Percentiles rank a stretch among this genome's conserved stretches.
phyloP scores from a whole-genome alignment of 1,140 invertebrate genomes.

The Drosophila tsacasi region DNA sequence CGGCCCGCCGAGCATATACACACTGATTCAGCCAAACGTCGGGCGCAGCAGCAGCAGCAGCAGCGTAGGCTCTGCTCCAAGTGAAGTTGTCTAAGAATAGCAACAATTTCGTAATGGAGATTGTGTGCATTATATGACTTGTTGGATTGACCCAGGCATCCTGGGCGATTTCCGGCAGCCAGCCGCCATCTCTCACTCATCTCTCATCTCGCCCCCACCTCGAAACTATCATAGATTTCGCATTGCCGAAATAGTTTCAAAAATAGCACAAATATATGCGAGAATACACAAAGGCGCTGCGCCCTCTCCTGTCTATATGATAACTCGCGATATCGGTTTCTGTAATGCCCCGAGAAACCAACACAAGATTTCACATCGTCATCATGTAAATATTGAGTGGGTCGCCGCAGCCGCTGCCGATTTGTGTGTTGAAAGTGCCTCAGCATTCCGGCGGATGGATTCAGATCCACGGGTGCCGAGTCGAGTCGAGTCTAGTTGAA shows the following conservation, averaged over 20 bases:
- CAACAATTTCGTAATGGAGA: constrained; percentile 40
- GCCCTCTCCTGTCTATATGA: constrained; percentile 18
- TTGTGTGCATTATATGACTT: constrained; percentile 42
- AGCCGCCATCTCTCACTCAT: constrained; percentile 8
- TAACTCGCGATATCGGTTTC: constrained; percentile 51
- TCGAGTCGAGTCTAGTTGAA: constrained; percentile 19
- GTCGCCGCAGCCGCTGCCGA: not conserved
- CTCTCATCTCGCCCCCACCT: constrained; percentile 4
- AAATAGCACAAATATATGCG: constrained; percentile 74
- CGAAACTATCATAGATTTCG: constrained; percentile 29
- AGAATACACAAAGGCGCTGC: constrained; percentile 15
- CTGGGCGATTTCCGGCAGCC: constrained; percentile 32
- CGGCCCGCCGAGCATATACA: constrained; percentile 12
- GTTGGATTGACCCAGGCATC: constrained; percentile 31
- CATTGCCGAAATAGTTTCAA: constrained; percentile 69
- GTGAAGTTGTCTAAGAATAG: constrained; percentile 60
- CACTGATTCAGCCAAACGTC: constrained; percentile 35
- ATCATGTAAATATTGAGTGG: constrained; percentile 49
- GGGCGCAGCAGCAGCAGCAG: not conserved
- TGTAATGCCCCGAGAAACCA: constrained; percentile 26
- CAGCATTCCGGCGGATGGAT: constrained; percentile 26
- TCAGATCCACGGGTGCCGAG: constrained; percentile 1
- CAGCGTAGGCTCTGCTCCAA: constrained; percentile 31
- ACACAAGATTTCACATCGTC: constrained; percentile 34
- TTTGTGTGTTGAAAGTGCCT: constrained; percentile 34